phyloP scores from a whole-genome alignment of 2,888 invertebrate genomes.

The Lasioglossum calceatum region DNA sequence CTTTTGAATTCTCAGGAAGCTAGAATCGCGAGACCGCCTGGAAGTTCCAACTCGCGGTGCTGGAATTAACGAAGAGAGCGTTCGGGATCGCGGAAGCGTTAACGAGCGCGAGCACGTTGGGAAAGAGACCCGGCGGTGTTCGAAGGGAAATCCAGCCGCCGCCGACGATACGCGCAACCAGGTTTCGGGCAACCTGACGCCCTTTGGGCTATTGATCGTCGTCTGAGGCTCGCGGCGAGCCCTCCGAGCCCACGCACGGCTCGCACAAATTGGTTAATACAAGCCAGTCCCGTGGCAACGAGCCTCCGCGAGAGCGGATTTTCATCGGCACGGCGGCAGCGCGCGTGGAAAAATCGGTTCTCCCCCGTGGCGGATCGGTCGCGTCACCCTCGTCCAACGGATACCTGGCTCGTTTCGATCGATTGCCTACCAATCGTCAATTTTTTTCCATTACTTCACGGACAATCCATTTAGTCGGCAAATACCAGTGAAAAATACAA shows the following conservation, averaged over 20 bases:
- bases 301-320: neutral
- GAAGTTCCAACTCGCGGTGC: neutral
- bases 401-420: slow-evolving; percentile 21
- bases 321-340: neutral
- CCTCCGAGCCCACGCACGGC: slow-evolving; percentile 31
- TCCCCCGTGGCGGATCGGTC: neutral
- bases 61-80: slow-evolving; percentile 6
- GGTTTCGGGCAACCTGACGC: slow-evolving; percentile 64
- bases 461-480: neutral
- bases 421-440: neutral
- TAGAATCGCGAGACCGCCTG: neutral
- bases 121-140: neutral
- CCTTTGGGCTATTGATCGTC: slow-evolving; percentile 67
- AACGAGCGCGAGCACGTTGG: neutral
- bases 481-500: slow-evolving; percentile 3
- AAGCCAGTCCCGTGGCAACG: slow-evolving; percentile 24
- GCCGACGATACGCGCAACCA: slow-evolving; percentile 40
- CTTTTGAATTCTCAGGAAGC: neutral
- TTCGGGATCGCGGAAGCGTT: neutral
- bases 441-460: slow-evolving; percentile 5
- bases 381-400: neutral
- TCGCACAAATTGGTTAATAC: slow-evolving; percentile 51
- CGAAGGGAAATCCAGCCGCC: slow-evolving; percentile 47
- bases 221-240: slow-evolving; percentile 44
- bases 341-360: neutral